Base-by-base conservation (phyloP, 2,888 invertebrate species). In the Cataglyphis rosenhaueri region DNA sequence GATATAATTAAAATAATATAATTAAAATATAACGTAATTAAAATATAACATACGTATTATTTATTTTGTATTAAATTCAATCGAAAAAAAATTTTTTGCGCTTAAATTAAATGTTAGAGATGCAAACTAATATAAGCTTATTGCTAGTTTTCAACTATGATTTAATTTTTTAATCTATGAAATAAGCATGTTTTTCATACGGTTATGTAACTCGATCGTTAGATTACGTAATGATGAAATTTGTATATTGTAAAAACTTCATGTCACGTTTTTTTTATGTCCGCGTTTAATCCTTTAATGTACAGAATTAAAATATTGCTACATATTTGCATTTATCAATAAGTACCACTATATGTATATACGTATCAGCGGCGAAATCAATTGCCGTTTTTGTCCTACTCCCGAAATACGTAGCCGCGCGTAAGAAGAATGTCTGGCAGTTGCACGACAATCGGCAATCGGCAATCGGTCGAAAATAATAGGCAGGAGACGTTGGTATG, bases 391-490 rank as follows among this genome's bases (percentile, higher is more conserved):
- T 44, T 15, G 15, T 52, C 15, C 29, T 76, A 38, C 38, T 66
- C 38, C 15, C 18, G 12, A 12, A 65, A 75, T 55, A 38, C 38
- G 15, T 2, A 21, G 6, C n/a, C n/a, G 21, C 32, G 6, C 8
- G n/a, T 29, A 68, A 68, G 38, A 65, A 75, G 78, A 78, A 59
- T 59, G 1, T 21, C 84, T 81, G 87, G 84, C 87, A 87, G 87
- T 89, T 85, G 85, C 83, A 83, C 83, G 85, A 90, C 87, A 89
- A 91, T 91, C 88, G 91, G 89, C 87, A 88, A 91, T 91, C 88
- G 91, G 89, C 91, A 88, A 90, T 90, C 86, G 90, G 86, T 89
- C 84, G 89, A 85, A 89, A 90, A 87, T 89, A 88, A 90, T 83
- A 85, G 85, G 74, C 81, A 82, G 75, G 55, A 52, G 55, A 62